These are phyloP conservation scores for Ivindomyrus marchei DNA, from an alignment of 2,113 vertebrate species.

Conservation along the genomic window DNA sequence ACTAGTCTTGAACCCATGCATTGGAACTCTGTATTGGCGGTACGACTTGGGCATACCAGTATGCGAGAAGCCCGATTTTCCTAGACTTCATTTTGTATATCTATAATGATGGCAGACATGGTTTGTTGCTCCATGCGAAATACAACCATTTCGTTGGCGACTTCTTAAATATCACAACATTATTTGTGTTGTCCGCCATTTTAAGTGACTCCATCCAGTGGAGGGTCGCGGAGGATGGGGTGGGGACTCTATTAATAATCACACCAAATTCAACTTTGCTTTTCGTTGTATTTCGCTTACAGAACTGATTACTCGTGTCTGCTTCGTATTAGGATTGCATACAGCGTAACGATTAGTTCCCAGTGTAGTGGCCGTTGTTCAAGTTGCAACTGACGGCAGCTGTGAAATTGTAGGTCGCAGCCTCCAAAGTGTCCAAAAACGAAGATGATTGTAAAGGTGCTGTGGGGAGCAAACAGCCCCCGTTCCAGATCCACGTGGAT, in stretches of 20 bases:
- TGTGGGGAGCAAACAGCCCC: constrained; percentile 47
- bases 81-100: background rate
- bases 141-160: background rate
- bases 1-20: background rate
- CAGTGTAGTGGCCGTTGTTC: background rate
- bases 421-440: constrained; percentile 51
- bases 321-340: background rate
- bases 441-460: constrained; percentile 54
- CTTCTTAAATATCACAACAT: constrained; percentile 18
- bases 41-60: background rate
- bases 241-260: background rate
- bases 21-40: background rate
- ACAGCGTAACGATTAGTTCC: background rate
- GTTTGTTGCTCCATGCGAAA: background rate
- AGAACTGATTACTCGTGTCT: background rate
- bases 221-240: background rate
- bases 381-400: background rate
- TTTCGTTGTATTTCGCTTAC: background rate
- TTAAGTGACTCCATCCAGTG: background rate
- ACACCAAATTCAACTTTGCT: background rate
- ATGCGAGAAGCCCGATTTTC: background rate
- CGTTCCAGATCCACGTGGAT: constrained; percentile 78
- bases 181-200: constrained; percentile 30
- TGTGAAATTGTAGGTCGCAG: constrained; percentile 44
- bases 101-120: background rate